These are phyloP conservation scores for Protomyctophum bolini DNA, from an alignment of 2,113 vertebrate genomes.

Conservation along the genomic window DNA sequence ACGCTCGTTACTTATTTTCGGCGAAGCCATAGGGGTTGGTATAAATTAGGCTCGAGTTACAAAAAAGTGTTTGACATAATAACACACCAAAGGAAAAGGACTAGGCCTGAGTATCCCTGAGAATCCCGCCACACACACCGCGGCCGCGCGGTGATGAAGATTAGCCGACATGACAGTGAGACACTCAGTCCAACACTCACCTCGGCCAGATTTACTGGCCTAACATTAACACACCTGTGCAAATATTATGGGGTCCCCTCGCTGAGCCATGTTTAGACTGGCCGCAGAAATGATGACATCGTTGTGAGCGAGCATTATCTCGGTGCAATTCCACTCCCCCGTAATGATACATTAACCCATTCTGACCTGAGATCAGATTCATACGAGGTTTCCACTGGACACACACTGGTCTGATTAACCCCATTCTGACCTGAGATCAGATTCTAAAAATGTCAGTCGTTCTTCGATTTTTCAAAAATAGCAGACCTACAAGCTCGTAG, in stretches of 20 bases:
- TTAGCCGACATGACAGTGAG: constrained; percentile 19
- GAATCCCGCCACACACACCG: not conserved
- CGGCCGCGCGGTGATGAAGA: constrained; percentile 11
- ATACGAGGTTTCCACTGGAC: too few relatives aligned
- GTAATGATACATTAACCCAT: constrained; percentile 11
- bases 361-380: too few relatives aligned
- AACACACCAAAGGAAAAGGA: constrained; percentile 5
- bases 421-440: too few relatives aligned
- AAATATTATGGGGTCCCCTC: constrained; percentile 43
- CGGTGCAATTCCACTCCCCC: constrained; percentile 18
- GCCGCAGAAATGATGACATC: constrained; percentile 53
- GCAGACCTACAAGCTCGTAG: too few relatives aligned
- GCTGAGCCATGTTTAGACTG: constrained; percentile 67
- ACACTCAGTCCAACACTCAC: constrained; percentile 33
- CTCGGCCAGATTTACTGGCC: constrained; percentile 56
- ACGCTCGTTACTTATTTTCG: too few relatives aligned
- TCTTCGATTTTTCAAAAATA: too few relatives aligned
- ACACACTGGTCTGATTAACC: too few relatives aligned
- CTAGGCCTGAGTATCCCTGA: constrained; percentile 12
- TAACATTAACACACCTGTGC: constrained; percentile 71
- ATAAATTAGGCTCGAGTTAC: too few relatives aligned
- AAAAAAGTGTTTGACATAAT: not conserved
- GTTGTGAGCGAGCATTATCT: constrained; percentile 35
- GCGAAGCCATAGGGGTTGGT: too few relatives aligned
- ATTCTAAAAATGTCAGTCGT: too few relatives aligned